Percentiles rank a stretch among this genome's conserved stretches.
Conservation (phyloP, 2,797 vertebrate species). For the Rhinella marina region DNA sequence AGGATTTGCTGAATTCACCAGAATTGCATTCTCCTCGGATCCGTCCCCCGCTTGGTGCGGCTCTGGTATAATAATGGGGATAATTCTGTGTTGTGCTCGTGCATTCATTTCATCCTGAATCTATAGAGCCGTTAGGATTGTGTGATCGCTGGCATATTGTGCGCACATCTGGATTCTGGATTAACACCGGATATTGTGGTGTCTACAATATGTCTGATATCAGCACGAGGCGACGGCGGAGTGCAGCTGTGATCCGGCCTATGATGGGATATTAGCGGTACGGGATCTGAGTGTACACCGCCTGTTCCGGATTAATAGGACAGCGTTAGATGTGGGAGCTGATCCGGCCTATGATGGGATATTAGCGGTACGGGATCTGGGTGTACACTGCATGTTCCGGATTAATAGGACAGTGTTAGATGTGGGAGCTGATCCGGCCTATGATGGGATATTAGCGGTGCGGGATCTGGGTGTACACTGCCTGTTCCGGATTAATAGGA, state of each 20-base stretch:
- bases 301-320: neutral
- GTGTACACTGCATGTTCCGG: too few relatives aligned
- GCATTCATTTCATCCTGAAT: neutral
- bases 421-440: too few relatives aligned
- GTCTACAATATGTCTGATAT: constrained; percentile 32
- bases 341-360: too few relatives aligned
- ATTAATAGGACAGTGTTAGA: too few relatives aligned
- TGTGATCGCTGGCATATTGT: constrained; percentile 33
- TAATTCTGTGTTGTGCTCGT: neutral
- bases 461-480: too few relatives aligned
- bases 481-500: too few relatives aligned
- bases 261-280: constrained; percentile 13
- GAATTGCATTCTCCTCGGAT: neutral
- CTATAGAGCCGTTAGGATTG: neutral
- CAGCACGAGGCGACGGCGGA: constrained; percentile 10
- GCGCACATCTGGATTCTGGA: constrained; percentile 44
- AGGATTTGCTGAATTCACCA: neutral
- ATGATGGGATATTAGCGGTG: too few relatives aligned
- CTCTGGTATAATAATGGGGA: neutral
- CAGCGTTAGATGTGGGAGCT: neutral
- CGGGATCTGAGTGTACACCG: neutral
- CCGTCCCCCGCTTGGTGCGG: neutral
- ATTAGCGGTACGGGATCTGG: too few relatives aligned
- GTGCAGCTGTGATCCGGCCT: constrained; percentile 36
- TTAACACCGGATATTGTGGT: constrained; percentile 38